These are phyloP conservation scores for Muscidifurax raptorellus DNA, from an alignment of 1,140 invertebrate species.

Conservation along the genomic window DNA sequence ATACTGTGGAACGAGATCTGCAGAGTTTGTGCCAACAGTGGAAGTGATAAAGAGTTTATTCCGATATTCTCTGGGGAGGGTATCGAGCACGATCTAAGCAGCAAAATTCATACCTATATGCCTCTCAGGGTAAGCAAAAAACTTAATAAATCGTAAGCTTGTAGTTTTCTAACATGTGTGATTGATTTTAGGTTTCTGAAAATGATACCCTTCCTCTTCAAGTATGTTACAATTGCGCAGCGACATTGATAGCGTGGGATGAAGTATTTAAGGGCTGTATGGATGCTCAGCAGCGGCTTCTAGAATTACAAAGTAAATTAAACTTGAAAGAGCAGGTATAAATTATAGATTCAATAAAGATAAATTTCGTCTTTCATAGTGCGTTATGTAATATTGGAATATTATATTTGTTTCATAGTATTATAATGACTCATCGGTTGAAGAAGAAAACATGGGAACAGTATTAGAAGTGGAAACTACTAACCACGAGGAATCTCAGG, in stretches of 20 bases:
- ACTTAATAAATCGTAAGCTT: background rate
- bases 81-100: conserved; percentile 73
- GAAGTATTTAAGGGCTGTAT: conserved; percentile 77
- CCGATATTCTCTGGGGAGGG: conserved; percentile 78
- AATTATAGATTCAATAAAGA: conserved; percentile 14
- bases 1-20: conserved; percentile 68
- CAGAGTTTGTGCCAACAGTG: conserved; percentile 75
- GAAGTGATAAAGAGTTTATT: conserved; percentile 71
- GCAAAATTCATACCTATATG: conserved; percentile 78
- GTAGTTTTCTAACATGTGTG: background rate
- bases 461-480: conserved; percentile 19
- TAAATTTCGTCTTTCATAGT: background rate
- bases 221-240: conserved; percentile 81
- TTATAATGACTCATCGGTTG: conserved; percentile 16
- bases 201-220: conserved; percentile 77
- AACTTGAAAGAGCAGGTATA: conserved; percentile 59
- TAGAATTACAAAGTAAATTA: conserved; percentile 61
- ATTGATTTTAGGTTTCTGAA: conserved; percentile 69
- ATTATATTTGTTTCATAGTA: conserved; percentile 1
- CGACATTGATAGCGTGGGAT: conserved; percentile 80
- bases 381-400: background rate
- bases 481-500: conserved; percentile 27
- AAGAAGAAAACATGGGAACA: conserved; percentile 25
- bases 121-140: conserved; percentile 74
- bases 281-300: conserved; percentile 76